Conservation (phyloP, 2,888 invertebrate genomes). For the Pseudanteris insignis region DNA sequence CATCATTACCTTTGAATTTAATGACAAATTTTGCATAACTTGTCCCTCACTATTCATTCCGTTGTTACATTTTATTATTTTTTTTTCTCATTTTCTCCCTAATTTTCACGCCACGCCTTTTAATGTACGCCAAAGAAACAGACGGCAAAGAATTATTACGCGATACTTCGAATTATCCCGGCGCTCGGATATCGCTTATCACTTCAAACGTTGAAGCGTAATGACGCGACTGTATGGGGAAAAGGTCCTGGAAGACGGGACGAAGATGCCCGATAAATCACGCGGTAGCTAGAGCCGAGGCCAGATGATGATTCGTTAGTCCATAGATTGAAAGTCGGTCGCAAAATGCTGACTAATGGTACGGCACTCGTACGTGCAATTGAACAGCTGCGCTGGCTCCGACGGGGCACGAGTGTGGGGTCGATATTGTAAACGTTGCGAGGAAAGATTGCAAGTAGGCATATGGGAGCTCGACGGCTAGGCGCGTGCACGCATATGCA, state of each 20-base stretch:
- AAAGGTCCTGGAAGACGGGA: conserved; percentile 10
- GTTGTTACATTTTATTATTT: too few species aligned
- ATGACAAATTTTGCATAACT: too few species aligned
- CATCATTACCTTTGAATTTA: too few species aligned
- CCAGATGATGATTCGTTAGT: conserved; percentile 36
- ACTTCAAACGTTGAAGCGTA: conserved; percentile 1
- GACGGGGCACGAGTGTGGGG: conserved; percentile 38
- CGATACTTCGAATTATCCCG: too few species aligned
- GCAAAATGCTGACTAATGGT: conserved; percentile 53
- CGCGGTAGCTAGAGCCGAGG: conserved; percentile 26
- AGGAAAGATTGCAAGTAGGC: conserved; percentile 51
- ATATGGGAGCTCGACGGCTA: conserved; percentile 54
- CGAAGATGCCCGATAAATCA: conserved; percentile 31
- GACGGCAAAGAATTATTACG: too few species aligned
- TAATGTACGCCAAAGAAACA: too few species aligned
- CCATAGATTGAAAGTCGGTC: conserved; percentile 38
- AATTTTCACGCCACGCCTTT: too few species aligned
- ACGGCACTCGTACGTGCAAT: conserved; percentile 51
- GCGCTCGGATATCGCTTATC: too few species aligned
- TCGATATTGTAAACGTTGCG: conserved; percentile 57
- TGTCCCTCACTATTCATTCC: too few species aligned
- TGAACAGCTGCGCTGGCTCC: conserved; percentile 59
- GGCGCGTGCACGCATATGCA: conserved; percentile 49
- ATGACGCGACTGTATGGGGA: conserved; percentile 16
- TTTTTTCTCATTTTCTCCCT: too few species aligned